phyloP scores from a whole-genome alignment of 92 coral and sea anemone species.

The Epizoanthus scotinus region DNA sequence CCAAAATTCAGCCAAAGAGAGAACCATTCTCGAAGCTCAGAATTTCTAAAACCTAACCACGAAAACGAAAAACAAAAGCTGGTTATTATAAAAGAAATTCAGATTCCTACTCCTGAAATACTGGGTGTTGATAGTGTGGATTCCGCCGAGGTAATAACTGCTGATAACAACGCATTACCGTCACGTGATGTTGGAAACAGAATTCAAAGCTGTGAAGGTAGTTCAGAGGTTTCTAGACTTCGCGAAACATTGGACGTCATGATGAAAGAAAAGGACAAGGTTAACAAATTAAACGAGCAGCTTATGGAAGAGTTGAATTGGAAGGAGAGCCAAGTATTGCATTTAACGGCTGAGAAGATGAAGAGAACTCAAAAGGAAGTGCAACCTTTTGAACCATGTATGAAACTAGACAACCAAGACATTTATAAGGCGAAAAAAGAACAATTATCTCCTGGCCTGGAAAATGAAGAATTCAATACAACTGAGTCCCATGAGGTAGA shows the following conservation, averaged over 20 bases:
- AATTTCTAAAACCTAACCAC: neutral
- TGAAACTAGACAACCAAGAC: neutral
- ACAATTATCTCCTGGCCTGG: neutral
- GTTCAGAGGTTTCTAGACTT: too few relatives aligned
- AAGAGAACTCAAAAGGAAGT: too few relatives aligned
- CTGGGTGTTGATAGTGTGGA: slow-evolving; percentile 18
- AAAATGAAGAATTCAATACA: neutral
- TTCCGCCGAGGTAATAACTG: neutral
- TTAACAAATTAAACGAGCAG: too few relatives aligned
- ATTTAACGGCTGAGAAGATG: too few relatives aligned
- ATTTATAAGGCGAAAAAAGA: neutral
- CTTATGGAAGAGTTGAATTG: too few relatives aligned
- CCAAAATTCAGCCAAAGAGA: neutral
- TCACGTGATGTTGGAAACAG: too few relatives aligned
- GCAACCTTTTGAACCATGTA: neutral
- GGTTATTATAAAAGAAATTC: slow-evolving; percentile 19
- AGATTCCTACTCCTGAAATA: neutral
- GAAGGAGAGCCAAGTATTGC: too few relatives aligned
- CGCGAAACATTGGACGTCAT: too few relatives aligned
- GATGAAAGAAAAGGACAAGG: too few relatives aligned
- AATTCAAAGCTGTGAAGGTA: too few relatives aligned
- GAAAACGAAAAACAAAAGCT: slow-evolving; percentile 4
- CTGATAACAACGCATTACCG: too few relatives aligned
- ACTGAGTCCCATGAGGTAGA: neutral
- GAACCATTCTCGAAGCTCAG: neutral